A percentile compares a stretch with the other conserved stretches of the same genome.
phyloP scores from a whole-genome alignment of 2,797 vertebrate genomes.

The Poecile montanus region DNA sequence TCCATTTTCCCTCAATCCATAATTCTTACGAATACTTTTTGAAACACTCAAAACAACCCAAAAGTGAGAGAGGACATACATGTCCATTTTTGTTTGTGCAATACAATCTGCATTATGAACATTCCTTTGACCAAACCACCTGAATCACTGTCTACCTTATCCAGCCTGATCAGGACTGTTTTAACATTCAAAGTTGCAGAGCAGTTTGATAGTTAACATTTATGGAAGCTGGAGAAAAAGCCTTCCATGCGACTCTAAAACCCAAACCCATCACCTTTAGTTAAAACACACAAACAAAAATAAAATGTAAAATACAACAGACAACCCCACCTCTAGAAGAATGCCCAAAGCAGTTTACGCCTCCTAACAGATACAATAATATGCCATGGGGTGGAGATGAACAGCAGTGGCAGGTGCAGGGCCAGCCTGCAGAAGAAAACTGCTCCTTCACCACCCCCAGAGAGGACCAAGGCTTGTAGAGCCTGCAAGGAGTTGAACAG shows the following conservation, averaged over 20 bases:
- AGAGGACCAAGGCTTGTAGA: accelerated
- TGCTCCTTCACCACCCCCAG: neutral
- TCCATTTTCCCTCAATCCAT: neutral
- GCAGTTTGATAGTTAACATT: neutral
- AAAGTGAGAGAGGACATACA: neutral
- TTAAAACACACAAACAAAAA: neutral
- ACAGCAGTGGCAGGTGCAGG: accelerated
- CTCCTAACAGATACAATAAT: neutral
- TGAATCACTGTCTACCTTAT: neutral
- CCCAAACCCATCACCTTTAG: neutral
- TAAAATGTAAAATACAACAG: neutral
- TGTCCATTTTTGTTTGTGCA: neutral
- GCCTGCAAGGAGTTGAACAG: neutral
- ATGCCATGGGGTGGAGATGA: neutral
- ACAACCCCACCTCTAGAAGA: neutral
- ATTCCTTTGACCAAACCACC: neutral
- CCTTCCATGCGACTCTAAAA: neutral
- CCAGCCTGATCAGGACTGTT: neutral
- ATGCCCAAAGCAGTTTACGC: neutral
- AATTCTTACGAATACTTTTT: neutral
- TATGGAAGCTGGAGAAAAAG: neutral
- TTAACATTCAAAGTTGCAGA: neutral
- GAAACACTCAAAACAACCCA: neutral
- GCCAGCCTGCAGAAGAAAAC: neutral
- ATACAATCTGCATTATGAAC: neutral